phyloP scores from a whole-genome alignment of 1,140 invertebrate genomes.

The Drosophila repletoides region DNA sequence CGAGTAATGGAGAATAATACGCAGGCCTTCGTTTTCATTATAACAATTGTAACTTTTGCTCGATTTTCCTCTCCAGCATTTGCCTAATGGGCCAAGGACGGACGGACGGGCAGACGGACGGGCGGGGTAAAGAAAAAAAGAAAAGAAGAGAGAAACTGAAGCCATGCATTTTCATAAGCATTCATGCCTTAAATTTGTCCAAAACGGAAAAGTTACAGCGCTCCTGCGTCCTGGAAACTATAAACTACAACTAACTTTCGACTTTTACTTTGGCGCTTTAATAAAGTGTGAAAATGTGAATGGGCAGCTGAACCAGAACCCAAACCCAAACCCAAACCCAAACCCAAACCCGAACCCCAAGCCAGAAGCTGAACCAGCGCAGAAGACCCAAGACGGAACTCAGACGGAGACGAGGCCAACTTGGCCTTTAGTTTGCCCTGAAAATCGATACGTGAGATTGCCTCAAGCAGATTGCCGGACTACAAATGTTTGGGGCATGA shows the following conservation, averaged over 20 bases:
- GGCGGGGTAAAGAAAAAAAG: neutral
- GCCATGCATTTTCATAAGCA: conserved; percentile 46
- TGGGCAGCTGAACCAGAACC: conserved; percentile 2
- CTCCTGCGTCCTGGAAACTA: conserved; percentile 24
- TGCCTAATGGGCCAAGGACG: conserved; percentile 25
- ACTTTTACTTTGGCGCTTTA: conserved; percentile 73
- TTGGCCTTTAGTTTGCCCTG: conserved; percentile 50
- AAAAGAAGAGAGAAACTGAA: neutral
- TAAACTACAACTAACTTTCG: conserved; percentile 61
- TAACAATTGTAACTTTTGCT: conserved; percentile 15
- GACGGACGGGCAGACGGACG: neutral
- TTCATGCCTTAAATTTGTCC: conserved; percentile 30
- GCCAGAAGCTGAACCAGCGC: neutral
- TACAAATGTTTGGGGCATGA: neutral
- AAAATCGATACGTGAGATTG: conserved; percentile 66
- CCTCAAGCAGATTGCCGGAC: conserved; percentile 37
- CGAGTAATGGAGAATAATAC: conserved; percentile 44
- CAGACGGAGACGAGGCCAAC: conserved; percentile 19
- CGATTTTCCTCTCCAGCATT: conserved; percentile 1
- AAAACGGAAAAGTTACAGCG: conserved; percentile 3
- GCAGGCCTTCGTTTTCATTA: conserved; percentile 45
- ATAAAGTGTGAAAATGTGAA: conserved; percentile 77
- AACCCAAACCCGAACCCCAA: too few relatives aligned
- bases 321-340: neutral
- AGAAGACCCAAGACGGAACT: conserved; percentile 21